Conservation (phyloP, 2,113 vertebrate genomes). For the Paradisaea rubra region DNA sequence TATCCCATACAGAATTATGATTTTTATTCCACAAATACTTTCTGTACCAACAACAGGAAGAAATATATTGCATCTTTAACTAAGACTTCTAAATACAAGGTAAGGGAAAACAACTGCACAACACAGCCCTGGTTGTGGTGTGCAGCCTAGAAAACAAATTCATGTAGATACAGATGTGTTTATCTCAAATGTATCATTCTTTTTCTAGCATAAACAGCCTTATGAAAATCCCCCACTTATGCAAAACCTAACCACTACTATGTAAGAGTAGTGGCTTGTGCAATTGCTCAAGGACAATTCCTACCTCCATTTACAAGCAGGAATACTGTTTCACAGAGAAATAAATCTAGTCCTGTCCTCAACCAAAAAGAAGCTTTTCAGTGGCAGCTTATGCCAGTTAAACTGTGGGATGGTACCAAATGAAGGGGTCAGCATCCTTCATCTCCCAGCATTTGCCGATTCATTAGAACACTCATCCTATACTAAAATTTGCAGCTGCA, state of each 20-base stretch:
- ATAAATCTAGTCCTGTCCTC: not conserved
- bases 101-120: not conserved
- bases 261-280: rapidly evolving
- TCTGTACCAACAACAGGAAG: not conserved
- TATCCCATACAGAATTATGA: not conserved
- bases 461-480: not conserved
- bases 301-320: not conserved
- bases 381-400: not conserved
- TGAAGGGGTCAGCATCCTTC: not conserved
- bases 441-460: not conserved
- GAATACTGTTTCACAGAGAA: not conserved
- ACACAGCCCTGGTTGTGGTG: not conserved
- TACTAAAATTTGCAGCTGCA: not conserved
- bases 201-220: not conserved
- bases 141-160: not conserved
- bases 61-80: not conserved
- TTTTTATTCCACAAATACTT: not conserved
- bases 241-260: not conserved
- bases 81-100: not conserved
- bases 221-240: not conserved
- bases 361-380: not conserved
- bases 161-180: not conserved
- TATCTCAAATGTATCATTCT: not conserved
- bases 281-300: not conserved
- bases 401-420: not conserved